phyloP scores from a whole-genome alignment of 37 sponge, comb jelly and placozoan genomes.

The Beroe forskalii region DNA sequence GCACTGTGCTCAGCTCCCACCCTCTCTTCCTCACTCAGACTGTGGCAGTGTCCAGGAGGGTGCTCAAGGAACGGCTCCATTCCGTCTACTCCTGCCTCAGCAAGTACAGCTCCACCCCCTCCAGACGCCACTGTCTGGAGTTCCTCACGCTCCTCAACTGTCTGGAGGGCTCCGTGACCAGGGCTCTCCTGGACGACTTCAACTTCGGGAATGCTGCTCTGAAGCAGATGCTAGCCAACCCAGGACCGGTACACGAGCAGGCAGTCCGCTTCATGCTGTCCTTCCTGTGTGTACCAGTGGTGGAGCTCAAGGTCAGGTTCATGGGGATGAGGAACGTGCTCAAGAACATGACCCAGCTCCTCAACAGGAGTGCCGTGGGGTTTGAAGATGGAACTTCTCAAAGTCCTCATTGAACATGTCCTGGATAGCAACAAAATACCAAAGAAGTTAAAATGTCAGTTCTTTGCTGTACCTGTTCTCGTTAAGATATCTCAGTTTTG shows the following conservation, averaged over 20 bases:
- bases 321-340: constrained; percentile 49
- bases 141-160: constrained; percentile 17
- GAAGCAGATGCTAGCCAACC: constrained; percentile 7
- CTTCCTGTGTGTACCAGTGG: constrained; percentile 23
- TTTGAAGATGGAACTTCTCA: constrained; percentile 4
- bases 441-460: constrained; percentile 39
- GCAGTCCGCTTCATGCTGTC: constrained; percentile 32
- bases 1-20: background rate
- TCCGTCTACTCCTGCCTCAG: constrained; percentile 4
- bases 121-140: background rate
- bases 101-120: constrained; percentile 1
- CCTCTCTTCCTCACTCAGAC: constrained; percentile 11
- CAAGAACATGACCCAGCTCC: background rate
- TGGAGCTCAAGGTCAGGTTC: constrained; percentile 17
- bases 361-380: background rate
- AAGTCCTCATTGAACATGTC: constrained; percentile 9
- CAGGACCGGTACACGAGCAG: constrained; percentile 20
- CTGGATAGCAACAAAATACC: background rate
- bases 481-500: constrained; percentile 34
- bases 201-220: constrained; percentile 61
- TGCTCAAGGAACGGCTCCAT: constrained; percentile 35
- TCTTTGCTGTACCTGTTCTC: constrained; percentile 22
- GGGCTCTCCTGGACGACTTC: constrained; percentile 48
- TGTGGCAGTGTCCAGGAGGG: background rate
- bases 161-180: constrained; percentile 4